Evolutionary conservation across 2,888 invertebrate genomes (phyloP), one percentile per base, ranked within the genome.

Genomic region (Lepidocyrtinus sp.): DNA sequence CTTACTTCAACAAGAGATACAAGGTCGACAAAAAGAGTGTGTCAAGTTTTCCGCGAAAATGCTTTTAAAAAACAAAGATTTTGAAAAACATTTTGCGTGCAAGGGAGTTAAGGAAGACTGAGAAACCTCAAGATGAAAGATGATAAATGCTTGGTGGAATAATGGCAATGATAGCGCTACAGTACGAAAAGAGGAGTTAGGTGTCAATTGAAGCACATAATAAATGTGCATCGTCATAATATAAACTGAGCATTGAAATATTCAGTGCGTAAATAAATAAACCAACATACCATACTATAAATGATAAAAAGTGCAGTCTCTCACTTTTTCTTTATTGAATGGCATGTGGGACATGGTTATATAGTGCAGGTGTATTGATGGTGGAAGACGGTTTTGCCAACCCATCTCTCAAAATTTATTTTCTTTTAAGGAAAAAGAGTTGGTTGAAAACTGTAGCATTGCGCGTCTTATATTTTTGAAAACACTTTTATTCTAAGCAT

Each of bases 261-360:
- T 83, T 83, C 78, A 83, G 83, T 83, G 83, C 83, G 83, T 81
- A 83, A 83, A 83, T 83, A 82, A 82, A 68, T 78, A 75, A 68
- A 64, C 67, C 61, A 65, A 45, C 27, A 45, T 46, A 59, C 73
- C 81, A 75, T 62, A 69, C 70, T 36, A 59, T 21, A 45, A 50
- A 50, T 50, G 17, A 50, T 36, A 12, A 50, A 50, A 50, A 12
- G 50, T 50, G 50, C 50, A 50, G 50, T 50, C 36, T 36, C 36
- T 36, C 36, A 36, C 36, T 36, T 36, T 36, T 36, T 36, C 36
- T 36, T 36, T 36, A 36, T 7, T 36, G 36, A 36, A 36, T 36
- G 36, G 36, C 36, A 36, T 36, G 12, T 36, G 36, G 36, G 36
- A 36, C 36, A 36, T 12, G 36, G 36, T 36, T 36, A 36, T n/a